Percentiles rank a stretch among this genome's conserved stretches.
Conservation (phyloP, 2,888 invertebrate species). For the Tetheella fluctuosa region DNA sequence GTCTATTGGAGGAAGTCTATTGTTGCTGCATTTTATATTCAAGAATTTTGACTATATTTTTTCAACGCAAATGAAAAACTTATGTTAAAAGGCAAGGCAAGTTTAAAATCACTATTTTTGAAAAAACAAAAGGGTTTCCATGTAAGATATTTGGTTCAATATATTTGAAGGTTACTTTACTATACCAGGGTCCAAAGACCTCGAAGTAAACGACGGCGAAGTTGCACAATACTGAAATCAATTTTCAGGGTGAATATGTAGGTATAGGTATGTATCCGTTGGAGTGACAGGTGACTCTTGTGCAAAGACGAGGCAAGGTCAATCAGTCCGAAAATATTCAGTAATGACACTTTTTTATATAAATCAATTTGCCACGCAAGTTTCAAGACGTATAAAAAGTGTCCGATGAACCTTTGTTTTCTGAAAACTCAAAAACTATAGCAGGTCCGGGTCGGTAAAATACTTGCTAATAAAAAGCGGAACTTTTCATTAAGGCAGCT, state of each 20-base stretch:
- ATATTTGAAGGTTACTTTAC: neutral
- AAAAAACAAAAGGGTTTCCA: neutral
- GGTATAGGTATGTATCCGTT: conserved; percentile 13
- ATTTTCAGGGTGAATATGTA: neutral
- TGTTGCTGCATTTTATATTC: neutral
- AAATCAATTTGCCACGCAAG: conserved; percentile 50
- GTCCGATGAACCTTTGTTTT: conserved; percentile 33
- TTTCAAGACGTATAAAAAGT: conserved; percentile 40
- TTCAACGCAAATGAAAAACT: neutral
- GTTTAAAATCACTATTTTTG: neutral
- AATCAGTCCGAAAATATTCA: conserved; percentile 54
- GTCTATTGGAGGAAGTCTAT: too few species aligned
- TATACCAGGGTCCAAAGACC: neutral
- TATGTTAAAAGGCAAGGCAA: too few species aligned
- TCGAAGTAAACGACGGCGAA: neutral
- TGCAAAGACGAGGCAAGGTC: conserved; percentile 61
- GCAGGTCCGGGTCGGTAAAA: conserved; percentile 7
- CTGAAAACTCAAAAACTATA: conserved; percentile 20
- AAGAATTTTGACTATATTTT: too few species aligned
- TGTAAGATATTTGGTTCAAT: neutral
- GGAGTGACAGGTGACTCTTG: conserved; percentile 45
- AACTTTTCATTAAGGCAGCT: neutral
- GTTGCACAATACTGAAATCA: neutral
- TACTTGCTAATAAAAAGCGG: neutral
- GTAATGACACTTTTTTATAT: conserved; percentile 54